A percentile compares a stretch with the other conserved stretches of the same genome.
phyloP scores from a whole-genome alignment of 2,113 vertebrate species.

The Hippolais icterina region DNA sequence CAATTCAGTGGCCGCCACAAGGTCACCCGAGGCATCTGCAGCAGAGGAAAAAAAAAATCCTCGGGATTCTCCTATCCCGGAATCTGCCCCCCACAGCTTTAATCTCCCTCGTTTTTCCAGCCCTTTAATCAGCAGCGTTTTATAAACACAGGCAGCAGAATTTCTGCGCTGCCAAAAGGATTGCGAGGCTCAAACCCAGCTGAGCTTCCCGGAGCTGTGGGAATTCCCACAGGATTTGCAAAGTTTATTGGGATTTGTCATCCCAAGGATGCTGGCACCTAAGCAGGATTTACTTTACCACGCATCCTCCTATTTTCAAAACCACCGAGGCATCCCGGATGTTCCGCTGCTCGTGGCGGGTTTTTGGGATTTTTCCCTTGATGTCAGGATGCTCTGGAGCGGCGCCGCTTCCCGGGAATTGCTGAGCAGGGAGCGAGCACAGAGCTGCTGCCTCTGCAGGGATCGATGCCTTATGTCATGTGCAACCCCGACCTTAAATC shows the following conservation, averaged over 20 bases:
- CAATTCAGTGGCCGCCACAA: neutral
- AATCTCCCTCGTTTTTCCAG: neutral
- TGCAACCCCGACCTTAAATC: neutral
- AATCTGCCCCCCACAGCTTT: neutral
- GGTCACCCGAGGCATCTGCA: neutral
- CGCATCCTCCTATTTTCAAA: neutral
- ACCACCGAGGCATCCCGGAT: accelerated
- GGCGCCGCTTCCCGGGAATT: neutral
- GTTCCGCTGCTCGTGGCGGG: accelerated
- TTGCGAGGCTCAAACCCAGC: neutral
- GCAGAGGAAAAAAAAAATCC: neutral
- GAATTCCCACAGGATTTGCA: neutral
- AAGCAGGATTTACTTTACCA: neutral
- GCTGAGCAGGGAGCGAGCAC: neutral
- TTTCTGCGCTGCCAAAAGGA: neutral
- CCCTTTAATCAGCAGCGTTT: neutral
- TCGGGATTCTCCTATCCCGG: neutral
- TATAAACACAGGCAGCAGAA: neutral
- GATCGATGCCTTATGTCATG: conserved; percentile 16
- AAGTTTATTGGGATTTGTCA: neutral
- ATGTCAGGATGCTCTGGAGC: neutral
- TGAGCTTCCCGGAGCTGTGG: neutral
- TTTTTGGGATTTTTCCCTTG: neutral
- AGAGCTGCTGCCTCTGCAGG: neutral
- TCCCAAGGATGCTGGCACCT: neutral